These are phyloP conservation scores for Cercopithecus petaurista DNA, from an alignment of 2,797 vertebrate genomes.

Conservation along the genomic window DNA sequence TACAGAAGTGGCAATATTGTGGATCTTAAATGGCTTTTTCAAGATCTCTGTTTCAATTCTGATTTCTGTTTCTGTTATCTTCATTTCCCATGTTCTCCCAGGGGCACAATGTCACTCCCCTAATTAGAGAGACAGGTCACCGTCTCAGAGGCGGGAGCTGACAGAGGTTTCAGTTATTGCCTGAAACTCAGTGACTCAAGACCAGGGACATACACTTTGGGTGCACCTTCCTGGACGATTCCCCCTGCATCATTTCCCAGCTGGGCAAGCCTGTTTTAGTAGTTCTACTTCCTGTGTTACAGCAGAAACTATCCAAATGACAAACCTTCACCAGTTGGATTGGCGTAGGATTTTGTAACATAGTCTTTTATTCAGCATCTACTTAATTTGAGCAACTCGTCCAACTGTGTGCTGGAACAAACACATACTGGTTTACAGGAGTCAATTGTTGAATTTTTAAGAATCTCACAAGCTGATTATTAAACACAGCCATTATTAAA, in stretches of 20 bases:
- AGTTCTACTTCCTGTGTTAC: too few species aligned
- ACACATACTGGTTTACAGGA: neutral
- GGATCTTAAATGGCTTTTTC: neutral
- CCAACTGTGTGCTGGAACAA: neutral
- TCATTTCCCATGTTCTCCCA: neutral
- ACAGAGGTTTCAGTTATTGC: neutral
- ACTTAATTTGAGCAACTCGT: neutral
- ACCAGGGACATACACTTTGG: accelerated
- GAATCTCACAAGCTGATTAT: neutral
- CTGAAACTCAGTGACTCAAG: neutral
- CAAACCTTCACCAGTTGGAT: too few species aligned
- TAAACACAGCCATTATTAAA: neutral
- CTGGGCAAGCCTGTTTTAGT: accelerated
- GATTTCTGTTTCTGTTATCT: neutral
- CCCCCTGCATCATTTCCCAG: neutral
- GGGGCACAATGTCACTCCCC: neutral
- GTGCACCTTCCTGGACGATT: accelerated
- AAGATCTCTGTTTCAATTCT: neutral
- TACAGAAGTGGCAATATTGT: accelerated
- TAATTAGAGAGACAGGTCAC: neutral
- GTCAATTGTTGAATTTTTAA: neutral
- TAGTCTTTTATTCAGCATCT: neutral
- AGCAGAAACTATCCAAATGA: neutral
- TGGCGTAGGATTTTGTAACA: neutral
- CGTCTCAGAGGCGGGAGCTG: neutral